Evolutionary conservation across 2,797 vertebrate genomes (phyloP), one percentile per base, ranked within the genome.

Genomic region (Orientallactaga sibirica): DNA sequence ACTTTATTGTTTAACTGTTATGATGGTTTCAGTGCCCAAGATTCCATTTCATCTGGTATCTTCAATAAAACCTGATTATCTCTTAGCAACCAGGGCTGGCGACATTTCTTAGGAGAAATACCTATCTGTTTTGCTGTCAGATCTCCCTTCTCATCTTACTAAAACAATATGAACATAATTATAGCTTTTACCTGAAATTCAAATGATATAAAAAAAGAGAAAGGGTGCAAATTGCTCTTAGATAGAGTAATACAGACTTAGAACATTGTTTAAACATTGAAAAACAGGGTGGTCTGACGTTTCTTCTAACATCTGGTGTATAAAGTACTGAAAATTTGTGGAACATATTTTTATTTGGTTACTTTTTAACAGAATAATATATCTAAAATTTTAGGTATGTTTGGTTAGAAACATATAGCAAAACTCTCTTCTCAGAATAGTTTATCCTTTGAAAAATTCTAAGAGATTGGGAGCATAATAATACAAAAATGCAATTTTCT

Each of bases 141-240:
- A 90, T 75, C 10, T 93, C 78, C 73, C 89, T 96, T 90, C 66
- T 89, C 78, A 90, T 73, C 90, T 73, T 92, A 80, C 76, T 87
- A 64, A 95, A 93, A 86, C 82, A 96, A 97, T 95, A 89, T 58
- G 92, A 55, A 55, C 62, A 86, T 88, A 95, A 96, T 95, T 92
- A 96, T 89, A 29, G 22, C 2, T 10, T 78, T 84, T 96, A 48
- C 37, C 70, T 83, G 68, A 76, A 20, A 96, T 76, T 73, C 22
- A 22, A 94, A 91, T 94, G 74, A 94, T 91, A 80, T 61, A 66
- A 91, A 76, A 95, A 92, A 94, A 48, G n/a, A 68, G 22, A 94
- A 96, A 95, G 25, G 4, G 25, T 88, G 7, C 37, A 94, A 90
- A 91, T 81, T 92, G 70, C 86, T 62, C 76, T 95, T 82, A 16